Percentiles rank a stretch among this genome's conserved stretches.
Conservation (phyloP, 2,797 vertebrate genomes). For the Triplophysa yarkandensis region DNA sequence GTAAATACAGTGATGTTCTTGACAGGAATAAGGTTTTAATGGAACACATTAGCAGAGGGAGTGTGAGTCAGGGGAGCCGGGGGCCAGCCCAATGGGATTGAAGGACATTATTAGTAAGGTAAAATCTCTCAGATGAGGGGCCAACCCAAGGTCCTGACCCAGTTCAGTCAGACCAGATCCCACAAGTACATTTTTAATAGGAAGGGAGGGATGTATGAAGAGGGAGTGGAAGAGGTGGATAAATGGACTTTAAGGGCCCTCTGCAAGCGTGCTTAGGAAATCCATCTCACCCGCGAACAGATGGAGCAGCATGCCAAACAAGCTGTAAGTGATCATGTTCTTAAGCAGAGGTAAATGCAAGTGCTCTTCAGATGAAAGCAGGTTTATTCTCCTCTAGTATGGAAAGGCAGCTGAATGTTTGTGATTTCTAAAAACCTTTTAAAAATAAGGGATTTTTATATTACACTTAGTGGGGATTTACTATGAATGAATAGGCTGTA, state of each 20-base stretch:
- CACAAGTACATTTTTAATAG: conserved; percentile 16
- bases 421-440: background rate
- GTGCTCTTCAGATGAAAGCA: background rate
- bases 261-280: conserved; percentile 2
- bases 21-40: conserved; percentile 45
- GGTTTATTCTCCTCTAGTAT: background rate
- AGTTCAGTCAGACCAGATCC: conserved; percentile 51
- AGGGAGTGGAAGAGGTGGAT: conserved; percentile 1
- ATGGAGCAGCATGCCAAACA: conserved; percentile 8
- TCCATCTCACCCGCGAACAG: conserved; percentile 8
- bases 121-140: conserved; percentile 36
- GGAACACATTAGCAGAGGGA: conserved; percentile 32
- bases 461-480: too few species aligned
- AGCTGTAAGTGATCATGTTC: conserved; percentile 1
- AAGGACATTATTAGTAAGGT: conserved; percentile 46
- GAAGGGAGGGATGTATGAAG: conserved; percentile 5
- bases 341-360: conserved; percentile 17
- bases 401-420: background rate
- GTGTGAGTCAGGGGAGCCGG: conserved; percentile 22
- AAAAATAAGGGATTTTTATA: background rate
- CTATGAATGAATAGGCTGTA: too few species aligned
- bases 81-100: conserved; percentile 30
- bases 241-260: conserved; percentile 5
- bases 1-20: conserved; percentile 42
- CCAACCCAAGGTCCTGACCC: conserved; percentile 50